Evolutionary conservation across 2,888 invertebrate species (phyloP).

Genomic region (Conops quadrifasciatus): DNA sequence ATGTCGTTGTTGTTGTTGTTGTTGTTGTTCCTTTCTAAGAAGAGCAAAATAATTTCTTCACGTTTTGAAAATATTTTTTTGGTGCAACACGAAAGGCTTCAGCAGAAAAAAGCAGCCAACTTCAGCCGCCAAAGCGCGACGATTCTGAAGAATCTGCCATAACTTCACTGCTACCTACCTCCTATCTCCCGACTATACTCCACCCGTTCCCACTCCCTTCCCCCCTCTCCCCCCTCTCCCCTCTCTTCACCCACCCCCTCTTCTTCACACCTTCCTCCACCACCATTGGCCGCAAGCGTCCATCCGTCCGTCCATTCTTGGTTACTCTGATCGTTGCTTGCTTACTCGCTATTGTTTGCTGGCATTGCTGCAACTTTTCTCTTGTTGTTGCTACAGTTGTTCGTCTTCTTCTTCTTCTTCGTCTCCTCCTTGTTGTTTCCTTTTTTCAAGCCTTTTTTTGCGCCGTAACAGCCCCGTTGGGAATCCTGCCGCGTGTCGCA

Average conservation of each 20-base stretch:
- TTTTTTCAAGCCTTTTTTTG: background rate
- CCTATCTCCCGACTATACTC: too few relatives aligned
- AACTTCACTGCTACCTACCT: too few relatives aligned
- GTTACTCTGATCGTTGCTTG: too few relatives aligned
- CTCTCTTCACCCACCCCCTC: too few relatives aligned
- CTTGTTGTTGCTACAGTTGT: background rate
- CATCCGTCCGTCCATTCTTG: too few relatives aligned
- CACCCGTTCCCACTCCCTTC: too few relatives aligned
- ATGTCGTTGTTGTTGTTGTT: background rate
- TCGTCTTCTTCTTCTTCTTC: background rate
- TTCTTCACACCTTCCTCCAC: too few relatives aligned
- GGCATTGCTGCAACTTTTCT: background rate
- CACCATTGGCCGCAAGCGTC: too few relatives aligned
- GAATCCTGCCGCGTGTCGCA: constrained; percentile 21
- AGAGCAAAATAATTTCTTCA: background rate
- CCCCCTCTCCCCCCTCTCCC: too few relatives aligned
- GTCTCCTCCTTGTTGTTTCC: too few relatives aligned
- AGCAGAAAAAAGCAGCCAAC: background rate
- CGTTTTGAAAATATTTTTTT: constrained; percentile 14
- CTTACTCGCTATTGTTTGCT: background rate
- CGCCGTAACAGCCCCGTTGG: constrained; percentile 3
- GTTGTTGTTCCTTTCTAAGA: background rate
- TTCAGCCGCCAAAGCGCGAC: too few relatives aligned
- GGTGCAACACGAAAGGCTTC: background rate
- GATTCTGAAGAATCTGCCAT: too few relatives aligned